Percentiles rank a stretch among this genome's conserved stretches.
These are phyloP conservation scores for Pipistrellus kuhlii DNA, from an alignment of 2,797 vertebrate species.

Conservation along the genomic window DNA sequence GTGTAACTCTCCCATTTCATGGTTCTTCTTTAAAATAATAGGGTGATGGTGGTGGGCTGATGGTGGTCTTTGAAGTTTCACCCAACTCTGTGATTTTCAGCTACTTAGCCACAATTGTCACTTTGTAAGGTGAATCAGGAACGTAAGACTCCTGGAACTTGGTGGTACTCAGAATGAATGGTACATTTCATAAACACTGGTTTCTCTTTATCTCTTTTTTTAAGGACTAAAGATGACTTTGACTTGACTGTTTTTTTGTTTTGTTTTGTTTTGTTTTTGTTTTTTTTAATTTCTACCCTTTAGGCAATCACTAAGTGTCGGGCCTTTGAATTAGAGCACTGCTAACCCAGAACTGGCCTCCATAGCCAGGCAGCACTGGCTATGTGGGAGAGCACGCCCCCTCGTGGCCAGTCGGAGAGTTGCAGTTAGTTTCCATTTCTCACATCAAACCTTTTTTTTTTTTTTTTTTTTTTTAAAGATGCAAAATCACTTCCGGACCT, in stretches of 20 bases:
- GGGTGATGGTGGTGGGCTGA: background rate
- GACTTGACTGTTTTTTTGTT: background rate
- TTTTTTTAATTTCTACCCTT: background rate
- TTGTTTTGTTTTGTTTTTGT: no score
- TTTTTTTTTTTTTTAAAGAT: background rate
- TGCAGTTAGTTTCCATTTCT: conserved; percentile 49
- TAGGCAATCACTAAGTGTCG: background rate
- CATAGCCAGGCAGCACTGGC: background rate
- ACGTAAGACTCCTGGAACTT: background rate
- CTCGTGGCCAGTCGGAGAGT: conserved; percentile 59
- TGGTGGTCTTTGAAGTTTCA: background rate
- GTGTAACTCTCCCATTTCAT: no score
- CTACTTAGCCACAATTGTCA: background rate
- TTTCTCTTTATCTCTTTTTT: background rate
- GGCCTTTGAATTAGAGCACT: fast-evolving
- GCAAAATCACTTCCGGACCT: background rate
- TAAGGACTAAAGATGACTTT: background rate
- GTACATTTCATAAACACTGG: background rate
- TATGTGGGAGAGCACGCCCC: conserved; percentile 48
- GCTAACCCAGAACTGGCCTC: background rate
- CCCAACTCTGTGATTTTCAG: background rate
- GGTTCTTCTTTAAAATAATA: background rate
- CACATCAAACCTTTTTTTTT: fast-evolving
- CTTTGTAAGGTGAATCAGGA: background rate
- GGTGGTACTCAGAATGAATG: background rate